Conservation (phyloP, 2,888 invertebrate genomes). For the Cryptops parisi region DNA sequence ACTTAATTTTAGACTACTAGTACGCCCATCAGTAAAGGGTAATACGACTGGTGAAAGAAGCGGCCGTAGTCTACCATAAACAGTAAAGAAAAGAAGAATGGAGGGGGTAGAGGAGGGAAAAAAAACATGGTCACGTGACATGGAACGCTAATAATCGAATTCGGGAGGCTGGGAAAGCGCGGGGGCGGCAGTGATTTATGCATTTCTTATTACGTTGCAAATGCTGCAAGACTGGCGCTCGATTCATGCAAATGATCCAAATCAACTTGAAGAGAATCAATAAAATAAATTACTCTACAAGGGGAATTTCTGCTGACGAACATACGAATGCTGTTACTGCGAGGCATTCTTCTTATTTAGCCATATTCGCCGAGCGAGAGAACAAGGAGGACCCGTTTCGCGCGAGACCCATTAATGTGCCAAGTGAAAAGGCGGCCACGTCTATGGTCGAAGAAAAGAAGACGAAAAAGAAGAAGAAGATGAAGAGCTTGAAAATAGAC, state of each 20-base stretch:
- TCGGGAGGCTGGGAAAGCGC: neutral
- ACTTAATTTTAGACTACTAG: too few species aligned
- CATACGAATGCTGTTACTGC: neutral
- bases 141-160: neutral
- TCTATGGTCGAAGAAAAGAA: too few species aligned
- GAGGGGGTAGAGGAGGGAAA: too few species aligned
- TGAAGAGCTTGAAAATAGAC: too few species aligned
- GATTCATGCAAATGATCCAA: neutral
- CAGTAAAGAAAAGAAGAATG: too few species aligned
- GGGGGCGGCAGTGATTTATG: neutral
- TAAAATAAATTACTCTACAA: neutral
- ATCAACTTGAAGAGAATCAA: neutral
- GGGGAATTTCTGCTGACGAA: neutral
- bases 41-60: too few species aligned
- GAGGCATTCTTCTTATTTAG: neutral
- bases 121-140: too few species aligned
- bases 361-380: neutral
- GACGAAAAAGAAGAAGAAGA: too few species aligned
- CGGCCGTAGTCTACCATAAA: too few species aligned
- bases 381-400: neutral
- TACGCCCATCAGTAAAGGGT: too few species aligned
- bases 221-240: neutral
- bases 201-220: neutral
- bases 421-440: too few species aligned
- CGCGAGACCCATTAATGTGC: too few species aligned